Evolutionary conservation across 2,113 vertebrate genomes (phyloP).

Genomic region (Podiceps cristatus): DNA sequence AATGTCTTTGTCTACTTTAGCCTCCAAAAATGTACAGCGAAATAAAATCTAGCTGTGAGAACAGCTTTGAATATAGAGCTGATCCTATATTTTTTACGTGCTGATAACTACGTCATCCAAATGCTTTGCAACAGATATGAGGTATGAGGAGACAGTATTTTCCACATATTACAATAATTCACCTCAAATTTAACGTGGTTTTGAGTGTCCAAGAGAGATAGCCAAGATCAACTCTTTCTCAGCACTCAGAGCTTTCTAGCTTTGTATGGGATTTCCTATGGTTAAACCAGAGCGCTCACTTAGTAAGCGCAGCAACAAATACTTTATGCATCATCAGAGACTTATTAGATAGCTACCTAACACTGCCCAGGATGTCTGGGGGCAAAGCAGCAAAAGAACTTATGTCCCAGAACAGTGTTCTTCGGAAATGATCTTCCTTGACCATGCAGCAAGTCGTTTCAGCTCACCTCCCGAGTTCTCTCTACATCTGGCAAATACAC

Average conservation of each 20-base stretch:
- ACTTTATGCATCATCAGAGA: neutral
- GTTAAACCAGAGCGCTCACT: neutral
- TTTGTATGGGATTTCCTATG: neutral
- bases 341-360: neutral
- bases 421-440: neutral
- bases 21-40: neutral
- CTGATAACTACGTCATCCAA: neutral
- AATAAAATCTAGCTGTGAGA: neutral
- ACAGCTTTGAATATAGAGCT: neutral
- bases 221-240: neutral
- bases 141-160: neutral
- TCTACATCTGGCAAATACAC: fast-evolving
- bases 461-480: neutral
- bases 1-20: neutral
- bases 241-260: neutral
- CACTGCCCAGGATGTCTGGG: neutral
- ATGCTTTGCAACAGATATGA: neutral
- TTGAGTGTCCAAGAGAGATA: neutral
- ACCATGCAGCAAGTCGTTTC: neutral
- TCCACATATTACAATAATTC: neutral
- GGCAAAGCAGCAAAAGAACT: neutral
- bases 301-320: neutral
- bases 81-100: neutral
- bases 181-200: neutral
- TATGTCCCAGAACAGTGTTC: fast-evolving